A percentile compares a stretch with the other conserved stretches of the same genome.
These are phyloP conservation scores for Trichechus manatus DNA, from an alignment of 2,113 vertebrate genomes.

Conservation along the genomic window DNA sequence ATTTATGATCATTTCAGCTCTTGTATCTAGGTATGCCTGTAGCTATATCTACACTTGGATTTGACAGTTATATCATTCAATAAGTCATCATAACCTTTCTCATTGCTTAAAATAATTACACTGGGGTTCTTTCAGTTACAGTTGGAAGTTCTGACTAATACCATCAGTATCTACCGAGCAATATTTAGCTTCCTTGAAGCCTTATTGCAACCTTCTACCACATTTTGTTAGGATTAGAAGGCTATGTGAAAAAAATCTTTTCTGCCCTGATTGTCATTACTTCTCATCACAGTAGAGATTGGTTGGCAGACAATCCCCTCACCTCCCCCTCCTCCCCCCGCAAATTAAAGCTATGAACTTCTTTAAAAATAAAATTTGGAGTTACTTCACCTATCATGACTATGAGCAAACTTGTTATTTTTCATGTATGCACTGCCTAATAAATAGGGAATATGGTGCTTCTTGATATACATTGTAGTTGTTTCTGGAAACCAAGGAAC, in stretches of 20 bases:
- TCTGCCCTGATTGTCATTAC: not conserved
- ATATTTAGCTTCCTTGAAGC: not conserved
- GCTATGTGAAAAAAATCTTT: not conserved
- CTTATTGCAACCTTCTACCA: not conserved
- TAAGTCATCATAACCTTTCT: not conserved
- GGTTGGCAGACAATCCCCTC: not conserved
- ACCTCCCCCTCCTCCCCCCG: not conserved
- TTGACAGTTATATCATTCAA: not conserved
- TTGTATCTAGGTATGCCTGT: not conserved
- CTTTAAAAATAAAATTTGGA: not conserved
- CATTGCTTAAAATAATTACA: not conserved
- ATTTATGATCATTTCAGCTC: not conserved
- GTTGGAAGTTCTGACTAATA: not conserved
- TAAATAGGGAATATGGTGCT: not conserved
- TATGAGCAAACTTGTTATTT: not conserved
- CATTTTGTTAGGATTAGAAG: not conserved
- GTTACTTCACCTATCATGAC: not conserved
- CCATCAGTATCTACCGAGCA: not conserved
- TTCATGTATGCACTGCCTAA: not conserved
- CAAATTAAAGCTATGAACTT: not conserved
- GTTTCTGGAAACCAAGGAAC: not conserved
- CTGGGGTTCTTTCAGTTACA: not conserved
- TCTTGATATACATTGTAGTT: not conserved
- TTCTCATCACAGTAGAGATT: not conserved
- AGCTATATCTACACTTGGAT: not conserved